Percentiles rank a stretch among this genome's conserved stretches.
Conservation (phyloP, 2,797 vertebrate genomes). For the Pristis pectinata region DNA sequence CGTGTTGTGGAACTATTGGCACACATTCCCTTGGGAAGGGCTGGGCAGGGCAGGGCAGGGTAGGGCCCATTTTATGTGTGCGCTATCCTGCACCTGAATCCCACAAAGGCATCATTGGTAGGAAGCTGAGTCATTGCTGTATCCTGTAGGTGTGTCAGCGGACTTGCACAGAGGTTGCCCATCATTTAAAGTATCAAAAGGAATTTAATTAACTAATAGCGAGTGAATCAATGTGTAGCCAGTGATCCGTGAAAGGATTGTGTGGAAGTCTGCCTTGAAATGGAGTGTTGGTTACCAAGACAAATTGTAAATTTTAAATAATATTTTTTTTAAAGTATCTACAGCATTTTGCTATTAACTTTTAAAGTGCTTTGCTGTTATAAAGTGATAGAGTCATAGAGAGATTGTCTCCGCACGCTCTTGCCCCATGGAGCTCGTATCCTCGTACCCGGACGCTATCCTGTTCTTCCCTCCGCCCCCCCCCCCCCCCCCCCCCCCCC, state of each 20-base stretch:
- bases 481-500: too few species aligned
- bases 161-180: not conserved
- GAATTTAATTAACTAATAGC: slow-evolving; percentile 7
- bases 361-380: not conserved
- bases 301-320: not conserved
- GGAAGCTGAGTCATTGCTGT: slow-evolving; percentile 24
- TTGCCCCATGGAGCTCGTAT: too few species aligned
- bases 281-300: not conserved
- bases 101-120: slow-evolving; percentile 4
- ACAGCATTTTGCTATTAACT: not conserved
- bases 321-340: not conserved
- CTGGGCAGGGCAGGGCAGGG: not conserved
- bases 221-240: not conserved
- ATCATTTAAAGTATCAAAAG: not conserved
- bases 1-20: not conserved
- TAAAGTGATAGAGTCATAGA: too few species aligned
- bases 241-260: not conserved
- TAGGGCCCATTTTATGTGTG: too few species aligned
- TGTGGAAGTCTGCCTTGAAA: not conserved
- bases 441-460: too few species aligned
- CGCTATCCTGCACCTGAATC: not conserved
- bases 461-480: too few species aligned
- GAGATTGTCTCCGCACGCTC: too few species aligned
- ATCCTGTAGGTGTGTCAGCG: slow-evolving; percentile 10
- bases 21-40: not conserved